Evolutionary conservation across 2,888 invertebrate genomes (phyloP), one percentile per base, ranked within the genome.

Genomic region (Apoderus coryli): DNA sequence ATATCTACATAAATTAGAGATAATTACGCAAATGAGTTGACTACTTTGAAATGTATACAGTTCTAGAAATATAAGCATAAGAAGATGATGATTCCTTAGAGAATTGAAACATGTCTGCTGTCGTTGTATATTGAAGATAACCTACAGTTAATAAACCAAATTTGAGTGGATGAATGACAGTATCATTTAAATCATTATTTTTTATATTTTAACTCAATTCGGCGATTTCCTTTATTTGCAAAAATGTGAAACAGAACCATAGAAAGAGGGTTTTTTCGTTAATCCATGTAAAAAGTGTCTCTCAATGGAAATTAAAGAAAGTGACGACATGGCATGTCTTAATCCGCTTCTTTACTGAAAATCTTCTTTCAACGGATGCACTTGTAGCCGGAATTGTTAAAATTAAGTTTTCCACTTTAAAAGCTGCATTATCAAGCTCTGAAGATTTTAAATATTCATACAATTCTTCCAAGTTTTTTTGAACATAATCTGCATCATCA

Each of bases 351-450:
- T 31, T 34, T 25, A 30, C 30, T 30, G 27, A 34, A 30, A 34
- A 34, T 22, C 23, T 32, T 32, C 15, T 28, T 32, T 32, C 23
- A 32, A 32, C 23, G 27, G 31, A 34, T 34, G 34, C 34, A 31
- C 34, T 27, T 34, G 34, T n/a, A n/a, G n/a, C n/a, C n/a, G n/a
- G n/a, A n/a, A n/a, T n/a, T n/a, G n/a, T n/a, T n/a, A n/a, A n/a
- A 33, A 29, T 24, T 34, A 30, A 33, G 24, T 33, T 33, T 31
- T 26, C 25, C 26, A 34, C 30, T 34, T 31, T 30, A 26, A 33
- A 34, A 34, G 34, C 34, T 31, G 30, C 27, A 32, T 30, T 33
- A 30, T 33, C n/a, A n/a, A n/a, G n/a, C n/a, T n/a, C n/a, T n/a
- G n/a, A n/a, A n/a, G n/a, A n/a, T n/a, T n/a, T n/a, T 24, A 31